Percentiles rank a stretch among this genome's conserved stretches.
Conservation (phyloP, 2,113 vertebrate genomes). For the Anoplopoma fimbria region DNA sequence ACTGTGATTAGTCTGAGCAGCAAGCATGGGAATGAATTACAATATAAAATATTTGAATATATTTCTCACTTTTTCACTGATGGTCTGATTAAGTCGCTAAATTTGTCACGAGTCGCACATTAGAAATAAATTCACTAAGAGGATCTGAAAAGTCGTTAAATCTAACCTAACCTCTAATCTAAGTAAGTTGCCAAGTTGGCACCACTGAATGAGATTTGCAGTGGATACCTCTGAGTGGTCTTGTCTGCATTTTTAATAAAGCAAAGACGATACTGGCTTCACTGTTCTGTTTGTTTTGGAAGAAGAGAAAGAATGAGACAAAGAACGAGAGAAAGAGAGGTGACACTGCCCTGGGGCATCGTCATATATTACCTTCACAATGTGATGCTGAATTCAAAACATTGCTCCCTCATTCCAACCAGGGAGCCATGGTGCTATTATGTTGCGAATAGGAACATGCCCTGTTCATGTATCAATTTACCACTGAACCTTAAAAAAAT, state of each 20-base stretch:
- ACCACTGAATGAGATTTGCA: conserved; percentile 42
- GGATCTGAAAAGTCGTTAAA: background rate
- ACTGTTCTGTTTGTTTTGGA: conserved; percentile 15
- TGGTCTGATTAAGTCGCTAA: background rate
- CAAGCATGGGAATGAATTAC: background rate
- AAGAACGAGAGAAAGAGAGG: conserved; percentile 5
- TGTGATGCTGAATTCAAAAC: conserved; percentile 47
- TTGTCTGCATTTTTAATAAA: background rate
- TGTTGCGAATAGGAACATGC: conserved; percentile 57
- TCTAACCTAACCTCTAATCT: too few species aligned
- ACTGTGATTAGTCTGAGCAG: background rate
- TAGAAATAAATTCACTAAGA: background rate
- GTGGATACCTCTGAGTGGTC: conserved; percentile 29
- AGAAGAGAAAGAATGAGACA: conserved; percentile 6
- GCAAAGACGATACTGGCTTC: background rate
- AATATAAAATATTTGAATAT: background rate
- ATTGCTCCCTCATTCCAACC: conserved; percentile 31
- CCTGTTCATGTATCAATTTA: conserved; percentile 73
- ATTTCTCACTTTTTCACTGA: background rate
- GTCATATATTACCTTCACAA: conserved; percentile 41
- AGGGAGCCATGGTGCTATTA: conserved; percentile 49
- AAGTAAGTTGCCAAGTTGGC: background rate
- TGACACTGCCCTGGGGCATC: conserved; percentile 40
- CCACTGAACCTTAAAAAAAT: conserved; percentile 62
- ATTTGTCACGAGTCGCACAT: background rate